Conservation (phyloP, 2,888 invertebrate species). For the Drosophila tripunctata region DNA sequence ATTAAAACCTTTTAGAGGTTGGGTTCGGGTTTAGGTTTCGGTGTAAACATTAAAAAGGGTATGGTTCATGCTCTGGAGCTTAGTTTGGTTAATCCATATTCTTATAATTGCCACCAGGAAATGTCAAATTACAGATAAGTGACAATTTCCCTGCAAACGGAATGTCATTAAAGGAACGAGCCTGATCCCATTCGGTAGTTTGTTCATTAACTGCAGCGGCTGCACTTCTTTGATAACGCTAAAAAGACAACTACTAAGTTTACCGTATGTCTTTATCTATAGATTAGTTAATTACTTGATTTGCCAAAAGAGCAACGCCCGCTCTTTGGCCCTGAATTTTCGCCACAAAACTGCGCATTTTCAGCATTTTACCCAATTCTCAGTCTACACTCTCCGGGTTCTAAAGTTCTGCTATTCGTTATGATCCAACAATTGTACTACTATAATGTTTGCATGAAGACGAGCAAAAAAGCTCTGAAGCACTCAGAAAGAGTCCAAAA, state of each 20-base stretch:
- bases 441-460: not conserved
- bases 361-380: constrained; percentile 26
- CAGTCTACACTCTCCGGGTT: constrained; percentile 1
- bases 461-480: constrained; percentile 18
- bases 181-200: constrained; percentile 63
- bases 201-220: constrained; percentile 17
- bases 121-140: constrained; percentile 33
- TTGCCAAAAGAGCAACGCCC: not conserved
- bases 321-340: constrained; percentile 8
- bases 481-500: constrained; percentile 1
- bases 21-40: too few species aligned
- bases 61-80: too few species aligned
- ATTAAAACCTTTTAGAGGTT: too few species aligned
- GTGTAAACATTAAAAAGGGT: too few species aligned
- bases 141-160: constrained; percentile 53
- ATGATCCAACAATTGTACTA: not conserved
- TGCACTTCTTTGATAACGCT: constrained; percentile 56
- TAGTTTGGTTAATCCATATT: constrained; percentile 54
- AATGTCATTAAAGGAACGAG: constrained; percentile 68
- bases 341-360: too few species aligned
- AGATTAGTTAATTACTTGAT: constrained; percentile 11
- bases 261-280: not conserved
- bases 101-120: constrained; percentile 78
- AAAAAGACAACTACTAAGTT: not conserved
- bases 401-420: constrained; percentile 12